Base-by-base conservation (phyloP, 2,113 vertebrate genomes). In the Aix galericulata region DNA sequence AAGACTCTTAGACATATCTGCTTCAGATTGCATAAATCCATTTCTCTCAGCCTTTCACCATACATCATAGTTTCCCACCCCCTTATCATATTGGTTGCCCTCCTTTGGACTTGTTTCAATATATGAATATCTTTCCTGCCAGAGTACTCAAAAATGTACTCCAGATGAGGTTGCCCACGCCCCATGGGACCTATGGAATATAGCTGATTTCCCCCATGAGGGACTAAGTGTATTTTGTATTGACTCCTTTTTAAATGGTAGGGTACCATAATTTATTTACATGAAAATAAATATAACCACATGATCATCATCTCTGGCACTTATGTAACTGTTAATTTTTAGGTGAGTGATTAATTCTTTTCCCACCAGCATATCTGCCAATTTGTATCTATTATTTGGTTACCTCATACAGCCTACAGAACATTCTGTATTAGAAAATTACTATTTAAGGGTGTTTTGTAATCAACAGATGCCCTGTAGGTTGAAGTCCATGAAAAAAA, bases 341-440 rank as follows among this genome's bases (percentile, higher is more conserved):
- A 58, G 63, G 44, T 76, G 38, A 75, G 8, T 82, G 67, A 85
- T 59, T 87, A 89, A 79, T 82, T 34, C 3, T 48, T 83, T 90
- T 86, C 53, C 50, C 80, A 13, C 50, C 23, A 88, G 29, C 76
- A 52, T 86, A 58, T 60, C 75, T 88, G 32, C 20, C 66, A 64
- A 17, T 67, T 82, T 68, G 53, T 71, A 82, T 22, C 17, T 82
- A 90, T 56, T 80, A 82, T 34, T 82, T 44, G 15, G 44, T 77
- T 92, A 60, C 40, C 26, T 86, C 48, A 53, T 66, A 4, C 26
- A 92, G 48, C 63, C 83, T 66, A 62, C 55, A 73, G 63, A 92
- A 88, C 42, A 90, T 23, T 42, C 23, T 66, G 20, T 68, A 29
- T 80, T 73, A 38, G 18, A 86, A 88, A 93, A 86, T 29, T n/a